Conservation (phyloP, 2,797 vertebrate species). For the Manis pentadactyla region DNA sequence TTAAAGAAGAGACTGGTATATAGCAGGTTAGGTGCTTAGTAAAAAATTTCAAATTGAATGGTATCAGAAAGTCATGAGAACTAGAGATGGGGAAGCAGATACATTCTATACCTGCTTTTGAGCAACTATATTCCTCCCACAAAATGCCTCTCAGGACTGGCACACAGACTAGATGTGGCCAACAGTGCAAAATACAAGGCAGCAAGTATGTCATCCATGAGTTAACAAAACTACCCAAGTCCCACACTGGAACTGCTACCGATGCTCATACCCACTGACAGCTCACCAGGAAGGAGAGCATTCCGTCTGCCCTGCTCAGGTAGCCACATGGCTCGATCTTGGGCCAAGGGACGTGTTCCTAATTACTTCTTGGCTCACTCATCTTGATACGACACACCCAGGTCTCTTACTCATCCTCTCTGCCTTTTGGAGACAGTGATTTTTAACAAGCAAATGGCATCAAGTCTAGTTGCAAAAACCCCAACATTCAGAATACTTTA, state of each 20-base stretch:
- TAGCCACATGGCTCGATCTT: neutral
- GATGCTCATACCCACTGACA: neutral
- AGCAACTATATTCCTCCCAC: neutral
- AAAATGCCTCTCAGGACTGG: neutral
- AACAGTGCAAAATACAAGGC: neutral
- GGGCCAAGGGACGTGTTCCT: neutral
- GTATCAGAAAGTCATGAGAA: neutral
- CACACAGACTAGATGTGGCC: neutral
- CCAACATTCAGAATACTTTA: constrained; percentile 18
- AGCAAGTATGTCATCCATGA: neutral
- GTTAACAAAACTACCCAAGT: neutral
- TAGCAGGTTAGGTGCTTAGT: neutral
- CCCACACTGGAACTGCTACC: neutral
- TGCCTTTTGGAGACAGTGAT: neutral
- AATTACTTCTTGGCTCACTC: neutral
- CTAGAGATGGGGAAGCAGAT: neutral
- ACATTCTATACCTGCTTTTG: neutral
- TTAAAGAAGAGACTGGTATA: neutral
- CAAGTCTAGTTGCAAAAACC: neutral
- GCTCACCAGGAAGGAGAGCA: neutral
- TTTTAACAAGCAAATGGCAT: constrained; percentile 5
- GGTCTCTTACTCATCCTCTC: neutral
- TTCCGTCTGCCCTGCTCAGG: neutral
- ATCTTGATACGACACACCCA: neutral
- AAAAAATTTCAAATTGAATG: neutral